Base-by-base conservation (phyloP, 1,140 invertebrate genomes). In the Neelides sp. region DNA sequence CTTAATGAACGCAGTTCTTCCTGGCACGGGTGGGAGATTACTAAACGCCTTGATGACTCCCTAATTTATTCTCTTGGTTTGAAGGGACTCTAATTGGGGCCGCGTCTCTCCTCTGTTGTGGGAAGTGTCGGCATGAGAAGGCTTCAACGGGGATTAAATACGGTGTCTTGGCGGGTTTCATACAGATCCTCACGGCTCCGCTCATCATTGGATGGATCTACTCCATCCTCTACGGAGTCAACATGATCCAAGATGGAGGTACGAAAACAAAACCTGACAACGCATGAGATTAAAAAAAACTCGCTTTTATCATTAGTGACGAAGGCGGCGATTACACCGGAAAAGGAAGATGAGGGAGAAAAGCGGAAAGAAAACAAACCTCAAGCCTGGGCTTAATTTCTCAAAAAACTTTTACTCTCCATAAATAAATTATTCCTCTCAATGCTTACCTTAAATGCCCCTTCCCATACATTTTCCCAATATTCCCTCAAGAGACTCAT, bases 141-240 rank as follows among this genome's bases (percentile, higher is more conserved):
- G 59, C 36, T 19, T 54, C 58, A 5, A 54, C 63, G 22, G 70
- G 71, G 15, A 69, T 73, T 40, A 54, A 64, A 23, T 64, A 70
- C 42, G 72, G 72, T 48, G 26, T 74, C 3, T 43, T 73, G 19
- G 67, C 72, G 4, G 68, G 43, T 3, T 13, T 57, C 4, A 28
- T 57, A 2, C 52, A 54, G 30, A 26, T 71, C 48, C 44, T 70
- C 17, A 69, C 71, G 2, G 68, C 70, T 35, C 59, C 71, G 23
- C 51, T 73, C 24, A 69, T 74, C 8, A 64, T 74, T 15, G 72
- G 72, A 10, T 74, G 71, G 71, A 71, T 74, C 22, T 74, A 72
- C 70, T 71, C 68, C 50, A 73, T 74, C 47, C 62, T 72, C 40
- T 73, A 71, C 68, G 72, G 72, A 4, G 70, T 73, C 58, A 69